phyloP scores from a whole-genome alignment of 2,113 vertebrate genomes.

The Esox niger region DNA sequence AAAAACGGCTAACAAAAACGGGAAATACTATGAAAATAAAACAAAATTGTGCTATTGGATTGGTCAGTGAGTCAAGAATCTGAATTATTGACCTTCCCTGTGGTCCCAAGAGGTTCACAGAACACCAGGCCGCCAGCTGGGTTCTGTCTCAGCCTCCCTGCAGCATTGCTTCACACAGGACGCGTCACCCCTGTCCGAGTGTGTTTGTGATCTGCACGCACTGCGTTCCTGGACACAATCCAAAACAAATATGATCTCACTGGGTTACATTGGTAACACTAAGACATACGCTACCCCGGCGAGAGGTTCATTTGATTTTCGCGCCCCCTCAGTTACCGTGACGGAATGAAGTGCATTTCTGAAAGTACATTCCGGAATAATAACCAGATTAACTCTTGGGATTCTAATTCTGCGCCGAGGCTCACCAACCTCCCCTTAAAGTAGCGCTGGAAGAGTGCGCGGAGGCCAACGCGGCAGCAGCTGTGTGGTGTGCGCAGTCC shows the following conservation, averaged over 20 bases:
- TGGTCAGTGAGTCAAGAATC: no score
- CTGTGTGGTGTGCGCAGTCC: not conserved
- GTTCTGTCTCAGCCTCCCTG: not conserved
- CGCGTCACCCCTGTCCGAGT: no score
- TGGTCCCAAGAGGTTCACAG: not conserved
- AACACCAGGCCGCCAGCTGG: slow-evolving; percentile 2
- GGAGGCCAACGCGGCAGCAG: not conserved
- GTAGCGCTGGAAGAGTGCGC: not conserved
- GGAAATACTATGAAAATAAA: slow-evolving; percentile 24
- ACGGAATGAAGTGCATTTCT: no score
- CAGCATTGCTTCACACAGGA: no score
- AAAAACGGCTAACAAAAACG: slow-evolving; percentile 8
- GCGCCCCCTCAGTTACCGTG: no score
- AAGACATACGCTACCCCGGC: not conserved
- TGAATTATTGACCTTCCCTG: no score
- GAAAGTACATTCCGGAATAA: no score
- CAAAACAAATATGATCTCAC: not conserved
- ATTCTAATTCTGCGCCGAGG: no score
- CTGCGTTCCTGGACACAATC: not conserved
- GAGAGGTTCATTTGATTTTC: no score
- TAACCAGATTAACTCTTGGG: no score
- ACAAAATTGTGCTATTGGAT: not conserved
- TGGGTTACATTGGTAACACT: no score
- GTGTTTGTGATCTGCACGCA: not conserved
- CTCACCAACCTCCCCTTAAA: no score